Base-by-base conservation (phyloP, 2,797 vertebrate species). In the Platyrinchus mystaceus region DNA sequence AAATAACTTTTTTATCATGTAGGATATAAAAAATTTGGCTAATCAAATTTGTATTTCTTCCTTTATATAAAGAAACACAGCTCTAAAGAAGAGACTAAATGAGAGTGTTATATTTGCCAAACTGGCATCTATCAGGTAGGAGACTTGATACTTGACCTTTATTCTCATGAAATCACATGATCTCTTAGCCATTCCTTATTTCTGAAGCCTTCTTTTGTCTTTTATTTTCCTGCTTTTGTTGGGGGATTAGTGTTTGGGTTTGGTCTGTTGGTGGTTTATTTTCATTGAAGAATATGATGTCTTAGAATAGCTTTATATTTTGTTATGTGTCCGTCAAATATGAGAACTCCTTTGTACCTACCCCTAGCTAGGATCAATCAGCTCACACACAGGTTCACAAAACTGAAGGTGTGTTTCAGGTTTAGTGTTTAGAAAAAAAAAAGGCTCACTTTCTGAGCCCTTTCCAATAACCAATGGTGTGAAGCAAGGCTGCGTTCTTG, bases 161-260 rank as follows among this genome's bases (percentile, higher is more conserved):
- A 10, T 14, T 24, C 23, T 49, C 8, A 13, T 18, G 5, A 91
- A 86, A 58, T 71, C 58, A 32, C 4, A 41, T 83, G 34, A 55
- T 19, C 8, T 80, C 49, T 36, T 36, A 21, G 4, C 6, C 47
- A 14, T 34, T 58, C 6, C 9, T 1, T 44, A 3, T 30, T 84
- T 75, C 28, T 87, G 7, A 63, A 16, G 8, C 0, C 3, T 68
- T 58, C 3, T n/a, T 67, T 49, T 60, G 27, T 3, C 2, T 39
- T 26, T 27, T n/a, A 2, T n/a, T 16, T 52, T 30, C 23, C 10
- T 9, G 13, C 8, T 68, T 39, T 34, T 32, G 2, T 34, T 4
- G 18, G 7, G 5, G 10, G 1, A 37, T 5, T 20, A 44, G 2
- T 1, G 16, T 69, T 63, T 70, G 0, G 4, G 14, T 50, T 50